Percentiles rank a stretch among this genome's conserved stretches.
Conservation (phyloP, 1,140 invertebrate genomes). For the Drosophila suzukii region DNA sequence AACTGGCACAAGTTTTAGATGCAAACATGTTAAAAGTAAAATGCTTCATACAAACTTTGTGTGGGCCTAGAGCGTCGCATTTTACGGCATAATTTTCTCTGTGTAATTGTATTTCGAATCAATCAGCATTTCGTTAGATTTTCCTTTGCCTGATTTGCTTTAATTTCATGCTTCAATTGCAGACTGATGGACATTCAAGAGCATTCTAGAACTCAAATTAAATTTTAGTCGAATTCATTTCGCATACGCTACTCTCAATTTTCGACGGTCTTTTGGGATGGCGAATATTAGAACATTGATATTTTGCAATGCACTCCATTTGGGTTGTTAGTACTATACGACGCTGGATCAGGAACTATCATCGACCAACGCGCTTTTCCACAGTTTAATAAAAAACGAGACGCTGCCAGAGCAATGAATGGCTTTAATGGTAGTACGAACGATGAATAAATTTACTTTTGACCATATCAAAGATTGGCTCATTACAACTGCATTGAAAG, state of each 20-base stretch:
- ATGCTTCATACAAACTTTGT: too few species aligned
- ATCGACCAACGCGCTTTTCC: background rate
- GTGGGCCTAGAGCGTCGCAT: too few species aligned
- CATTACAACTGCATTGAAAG: constrained; percentile 9
- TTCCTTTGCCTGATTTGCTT: background rate
- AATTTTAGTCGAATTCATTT: constrained; percentile 1
- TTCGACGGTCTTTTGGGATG: background rate
- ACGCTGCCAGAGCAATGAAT: background rate
- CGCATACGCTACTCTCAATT: background rate
- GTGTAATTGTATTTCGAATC: constrained; percentile 1
- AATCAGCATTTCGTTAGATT: constrained; percentile 3
- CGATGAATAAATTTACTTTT: constrained; percentile 1
- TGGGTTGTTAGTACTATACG: background rate
- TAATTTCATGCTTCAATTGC: constrained; percentile 13
- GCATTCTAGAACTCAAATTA: background rate
- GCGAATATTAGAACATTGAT: background rate
- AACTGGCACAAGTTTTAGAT: too few species aligned
- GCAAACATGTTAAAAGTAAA: too few species aligned
- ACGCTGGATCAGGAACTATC: background rate
- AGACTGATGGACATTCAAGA: background rate
- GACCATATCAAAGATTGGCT: constrained; percentile 3
- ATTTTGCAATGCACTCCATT: background rate
- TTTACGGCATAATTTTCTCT: too few species aligned
- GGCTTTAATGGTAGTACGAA: background rate
- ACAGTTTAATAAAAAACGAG: background rate